Percentiles rank a stretch among this genome's conserved stretches.
Evolutionary conservation across 1,140 invertebrate species (phyloP).

Genomic region (Aphelinus certus): DNA sequence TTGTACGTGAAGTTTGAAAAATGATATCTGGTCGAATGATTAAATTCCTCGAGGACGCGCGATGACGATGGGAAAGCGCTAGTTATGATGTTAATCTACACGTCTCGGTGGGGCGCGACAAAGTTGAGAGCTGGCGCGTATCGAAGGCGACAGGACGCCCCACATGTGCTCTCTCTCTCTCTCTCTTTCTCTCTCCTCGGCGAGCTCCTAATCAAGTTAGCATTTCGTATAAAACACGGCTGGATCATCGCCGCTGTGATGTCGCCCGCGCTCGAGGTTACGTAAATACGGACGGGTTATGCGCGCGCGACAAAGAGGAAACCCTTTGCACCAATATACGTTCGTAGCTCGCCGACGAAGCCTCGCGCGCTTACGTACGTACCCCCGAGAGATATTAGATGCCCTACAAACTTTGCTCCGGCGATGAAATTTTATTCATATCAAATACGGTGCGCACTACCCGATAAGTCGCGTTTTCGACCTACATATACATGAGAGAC

Average conservation of each 20-base stretch:
- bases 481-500: too few species aligned
- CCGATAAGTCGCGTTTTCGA: too few species aligned
- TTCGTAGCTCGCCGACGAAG: conserved; percentile 5
- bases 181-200: too few species aligned
- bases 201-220: conserved; percentile 6
- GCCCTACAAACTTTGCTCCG: background rate
- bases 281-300: background rate
- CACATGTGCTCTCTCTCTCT: background rate
- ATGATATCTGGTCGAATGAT: too few species aligned
- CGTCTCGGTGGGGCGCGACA: too few species aligned
- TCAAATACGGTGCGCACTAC: too few species aligned
- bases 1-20: too few species aligned
- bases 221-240: conserved; percentile 17
- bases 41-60: too few species aligned
- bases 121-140: background rate
- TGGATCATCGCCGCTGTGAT: conserved; percentile 14
- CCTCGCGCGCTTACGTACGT: background rate
- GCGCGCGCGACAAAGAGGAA: background rate
- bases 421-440: too few species aligned
- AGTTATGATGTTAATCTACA: too few species aligned
- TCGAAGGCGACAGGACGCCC: conserved; percentile 1
- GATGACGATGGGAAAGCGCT: too few species aligned
- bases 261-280: background rate
- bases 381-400: background rate
- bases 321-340: background rate